Percentiles rank a stretch among this genome's conserved stretches.
These are phyloP conservation scores for Spheniscus humboldti DNA, from an alignment of 2,797 vertebrate genomes.

Conservation along the genomic window DNA sequence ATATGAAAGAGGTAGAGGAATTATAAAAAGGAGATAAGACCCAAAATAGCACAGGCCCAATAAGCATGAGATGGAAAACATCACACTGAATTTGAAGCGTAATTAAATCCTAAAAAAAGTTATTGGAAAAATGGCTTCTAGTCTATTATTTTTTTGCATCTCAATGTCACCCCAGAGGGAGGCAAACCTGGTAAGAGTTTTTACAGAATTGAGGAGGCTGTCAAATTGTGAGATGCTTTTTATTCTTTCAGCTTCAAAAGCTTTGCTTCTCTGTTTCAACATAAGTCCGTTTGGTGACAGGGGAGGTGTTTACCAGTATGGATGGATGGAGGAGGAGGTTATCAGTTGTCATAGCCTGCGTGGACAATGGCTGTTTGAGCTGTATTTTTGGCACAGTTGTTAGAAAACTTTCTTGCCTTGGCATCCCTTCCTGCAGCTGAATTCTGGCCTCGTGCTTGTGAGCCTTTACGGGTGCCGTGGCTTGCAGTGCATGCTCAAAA, in stretches of 20 bases:
- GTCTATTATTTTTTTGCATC: neutral
- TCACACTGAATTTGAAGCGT: neutral
- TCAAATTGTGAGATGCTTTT: neutral
- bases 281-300: accelerated
- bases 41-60: neutral
- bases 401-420: neutral
- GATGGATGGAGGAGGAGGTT: neutral
- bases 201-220: neutral
- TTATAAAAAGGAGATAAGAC: neutral
- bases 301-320: neutral
- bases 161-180: neutral
- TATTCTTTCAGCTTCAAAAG: neutral
- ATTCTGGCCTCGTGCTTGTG: neutral
- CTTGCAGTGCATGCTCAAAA: neutral
- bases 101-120: neutral
- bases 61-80: neutral
- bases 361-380: neutral
- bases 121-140: neutral
- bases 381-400: neutral
- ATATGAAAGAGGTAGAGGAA: neutral
- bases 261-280: neutral
- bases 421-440: neutral
- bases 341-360: neutral
- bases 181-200: neutral
- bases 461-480: neutral